phyloP scores from a whole-genome alignment of 2,888 invertebrate genomes.

The Hyles lineata region DNA sequence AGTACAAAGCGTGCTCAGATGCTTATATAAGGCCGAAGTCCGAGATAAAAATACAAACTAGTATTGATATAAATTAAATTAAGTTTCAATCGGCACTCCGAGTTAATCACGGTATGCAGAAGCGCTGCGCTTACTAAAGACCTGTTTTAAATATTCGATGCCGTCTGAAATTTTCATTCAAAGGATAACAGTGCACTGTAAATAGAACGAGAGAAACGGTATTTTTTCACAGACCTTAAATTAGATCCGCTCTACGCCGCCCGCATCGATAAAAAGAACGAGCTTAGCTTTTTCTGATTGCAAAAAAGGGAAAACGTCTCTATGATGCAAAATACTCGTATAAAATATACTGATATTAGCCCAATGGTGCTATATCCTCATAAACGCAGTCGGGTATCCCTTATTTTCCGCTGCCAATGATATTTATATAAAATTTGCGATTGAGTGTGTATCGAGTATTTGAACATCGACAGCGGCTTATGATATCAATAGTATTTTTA shows the following conservation, averaged over 20 bases:
- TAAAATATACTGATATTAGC: conserved; percentile 24
- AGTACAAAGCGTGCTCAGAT: too few species aligned
- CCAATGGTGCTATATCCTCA: conserved; percentile 12
- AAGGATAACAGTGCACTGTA: conserved; percentile 25
- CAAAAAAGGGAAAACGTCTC: conserved; percentile 44
- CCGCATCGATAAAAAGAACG: conserved; percentile 54
- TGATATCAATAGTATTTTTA: background rate
- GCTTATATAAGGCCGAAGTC: background rate
- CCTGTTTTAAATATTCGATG: conserved; percentile 24
- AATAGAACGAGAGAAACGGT: conserved; percentile 33
- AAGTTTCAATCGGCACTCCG: background rate
- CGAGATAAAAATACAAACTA: background rate
- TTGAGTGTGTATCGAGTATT: background rate
- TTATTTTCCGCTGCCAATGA: background rate
- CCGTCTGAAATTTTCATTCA: conserved; percentile 24
- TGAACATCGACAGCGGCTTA: background rate
- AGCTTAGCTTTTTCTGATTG: conserved; percentile 54
- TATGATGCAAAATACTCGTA: conserved; percentile 24
- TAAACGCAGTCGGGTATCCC: conserved; percentile 12
- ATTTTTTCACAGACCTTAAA: conserved; percentile 51
- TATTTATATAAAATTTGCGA: background rate
- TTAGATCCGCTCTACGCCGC: conserved; percentile 48
- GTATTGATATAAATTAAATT: background rate
- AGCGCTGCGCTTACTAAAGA: background rate
- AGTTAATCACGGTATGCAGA: background rate